A percentile compares a stretch with the other conserved stretches of the same genome.
Evolutionary conservation across 2,797 vertebrate species (phyloP).

Genomic region (Emydoidea blandingii): DNA sequence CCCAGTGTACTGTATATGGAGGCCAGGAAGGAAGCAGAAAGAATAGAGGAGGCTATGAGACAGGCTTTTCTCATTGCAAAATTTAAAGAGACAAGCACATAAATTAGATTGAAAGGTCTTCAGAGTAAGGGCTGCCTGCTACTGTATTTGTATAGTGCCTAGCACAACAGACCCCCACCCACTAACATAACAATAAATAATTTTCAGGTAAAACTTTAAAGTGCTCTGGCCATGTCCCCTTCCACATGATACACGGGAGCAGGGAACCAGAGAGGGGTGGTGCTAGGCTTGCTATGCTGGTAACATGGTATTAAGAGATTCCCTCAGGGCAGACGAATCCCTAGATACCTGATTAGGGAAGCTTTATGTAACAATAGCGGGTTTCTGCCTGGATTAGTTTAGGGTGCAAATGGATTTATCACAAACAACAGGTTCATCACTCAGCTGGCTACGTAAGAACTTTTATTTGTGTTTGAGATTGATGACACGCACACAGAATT

Average conservation of each 20-base stretch:
- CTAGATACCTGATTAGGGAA: not conserved
- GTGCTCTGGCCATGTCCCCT: not conserved
- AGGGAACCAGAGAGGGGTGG: not conserved
- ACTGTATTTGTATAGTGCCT: not conserved
- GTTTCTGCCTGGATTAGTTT: not conserved
- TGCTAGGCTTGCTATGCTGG: not conserved
- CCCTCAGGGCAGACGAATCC: not conserved
- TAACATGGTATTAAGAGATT: not conserved
- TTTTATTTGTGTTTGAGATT: not conserved
- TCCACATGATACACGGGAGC: not conserved
- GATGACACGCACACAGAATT: not conserved
- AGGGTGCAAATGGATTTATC: not conserved
- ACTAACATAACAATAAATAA: not conserved
- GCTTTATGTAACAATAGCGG: not conserved
- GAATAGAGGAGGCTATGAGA: not conserved
- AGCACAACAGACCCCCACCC: not conserved
- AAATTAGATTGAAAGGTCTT: not conserved
- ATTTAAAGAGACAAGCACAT: not conserved
- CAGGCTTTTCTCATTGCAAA: not conserved
- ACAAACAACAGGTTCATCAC: not conserved
- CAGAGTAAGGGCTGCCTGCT: not conserved
- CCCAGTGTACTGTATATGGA: not conserved
- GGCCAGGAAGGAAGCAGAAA: not conserved
- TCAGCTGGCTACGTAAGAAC: not conserved
- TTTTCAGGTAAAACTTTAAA: not conserved